A percentile compares a stretch with the other conserved stretches of the same genome.
Evolutionary conservation across 1,140 invertebrate species (phyloP).

Genomic region (Potamilus streckersoni): DNA sequence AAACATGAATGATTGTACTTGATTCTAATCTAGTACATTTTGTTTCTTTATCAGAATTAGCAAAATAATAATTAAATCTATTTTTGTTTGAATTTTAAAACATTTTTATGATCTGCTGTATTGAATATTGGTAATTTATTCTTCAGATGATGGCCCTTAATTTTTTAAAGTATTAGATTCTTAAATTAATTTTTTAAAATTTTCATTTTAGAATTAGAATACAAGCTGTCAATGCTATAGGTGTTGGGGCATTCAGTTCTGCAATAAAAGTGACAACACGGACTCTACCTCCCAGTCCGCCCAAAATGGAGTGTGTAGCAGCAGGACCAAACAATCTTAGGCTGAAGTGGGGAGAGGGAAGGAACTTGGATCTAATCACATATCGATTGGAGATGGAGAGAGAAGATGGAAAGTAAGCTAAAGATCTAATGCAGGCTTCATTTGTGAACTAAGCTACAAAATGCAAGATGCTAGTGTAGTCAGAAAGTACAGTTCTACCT

Average conservation of each 20-base stretch:
- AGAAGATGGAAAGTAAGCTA: constrained; percentile 61
- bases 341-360: constrained; percentile 84
- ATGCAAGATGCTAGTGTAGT: too few relatives aligned
- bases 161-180: too few relatives aligned
- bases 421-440: neutral
- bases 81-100: too few relatives aligned
- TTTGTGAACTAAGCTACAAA: too few relatives aligned
- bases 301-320: constrained; percentile 78
- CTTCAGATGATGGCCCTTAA: too few relatives aligned
- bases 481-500: too few relatives aligned
- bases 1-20: too few relatives aligned
- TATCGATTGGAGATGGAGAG: constrained; percentile 78
- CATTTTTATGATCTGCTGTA: too few relatives aligned
- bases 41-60: too few relatives aligned
- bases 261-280: constrained; percentile 78
- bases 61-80: too few relatives aligned
- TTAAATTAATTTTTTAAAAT: neutral
- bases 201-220: constrained; percentile 50
- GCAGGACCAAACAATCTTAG: constrained; percentile 84
- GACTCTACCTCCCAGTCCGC: constrained; percentile 81
- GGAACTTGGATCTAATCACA: constrained; percentile 77
- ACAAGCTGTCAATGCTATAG: constrained; percentile 83
- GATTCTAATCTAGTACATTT: too few relatives aligned
- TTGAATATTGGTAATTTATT: too few relatives aligned
- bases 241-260: constrained; percentile 81